Conservation (phyloP, 2,797 vertebrate species). For the Micrastur ruficollis region DNA sequence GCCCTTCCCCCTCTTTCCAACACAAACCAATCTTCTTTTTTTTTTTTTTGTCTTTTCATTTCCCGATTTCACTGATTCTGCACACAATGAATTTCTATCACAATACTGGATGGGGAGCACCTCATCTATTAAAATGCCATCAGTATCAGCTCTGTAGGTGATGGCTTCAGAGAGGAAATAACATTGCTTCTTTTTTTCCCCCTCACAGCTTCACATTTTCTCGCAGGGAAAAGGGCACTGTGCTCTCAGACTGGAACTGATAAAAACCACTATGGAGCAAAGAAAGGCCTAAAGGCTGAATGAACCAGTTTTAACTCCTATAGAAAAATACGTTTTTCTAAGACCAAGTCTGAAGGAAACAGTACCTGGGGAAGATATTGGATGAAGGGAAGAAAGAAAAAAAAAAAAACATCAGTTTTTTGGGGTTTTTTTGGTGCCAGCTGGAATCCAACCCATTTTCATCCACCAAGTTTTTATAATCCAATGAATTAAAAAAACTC, state of each 20-base stretch:
- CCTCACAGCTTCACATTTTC: not conserved
- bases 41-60: not conserved
- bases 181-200: not conserved
- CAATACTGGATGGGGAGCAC: not conserved
- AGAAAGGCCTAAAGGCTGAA: not conserved
- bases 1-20: not conserved
- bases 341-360: not conserved
- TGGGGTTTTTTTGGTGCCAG: not conserved
- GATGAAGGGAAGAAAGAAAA: not conserved
- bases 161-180: not conserved
- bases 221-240: not conserved
- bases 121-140: conserved; percentile 22
- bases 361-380: not conserved
- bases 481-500: not conserved
- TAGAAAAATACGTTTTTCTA: not conserved
- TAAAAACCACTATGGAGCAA: not conserved
- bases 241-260: conserved; percentile 1
- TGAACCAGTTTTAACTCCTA: not conserved
- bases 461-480: not conserved
- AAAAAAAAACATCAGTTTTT: not conserved
- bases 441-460: not conserved
- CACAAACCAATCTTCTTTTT: not conserved
- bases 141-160: not conserved
- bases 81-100: not conserved
- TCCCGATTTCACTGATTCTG: not conserved